Conservation (phyloP, 2,113 vertebrate genomes). For the Amblyopsis rosae region DNA sequence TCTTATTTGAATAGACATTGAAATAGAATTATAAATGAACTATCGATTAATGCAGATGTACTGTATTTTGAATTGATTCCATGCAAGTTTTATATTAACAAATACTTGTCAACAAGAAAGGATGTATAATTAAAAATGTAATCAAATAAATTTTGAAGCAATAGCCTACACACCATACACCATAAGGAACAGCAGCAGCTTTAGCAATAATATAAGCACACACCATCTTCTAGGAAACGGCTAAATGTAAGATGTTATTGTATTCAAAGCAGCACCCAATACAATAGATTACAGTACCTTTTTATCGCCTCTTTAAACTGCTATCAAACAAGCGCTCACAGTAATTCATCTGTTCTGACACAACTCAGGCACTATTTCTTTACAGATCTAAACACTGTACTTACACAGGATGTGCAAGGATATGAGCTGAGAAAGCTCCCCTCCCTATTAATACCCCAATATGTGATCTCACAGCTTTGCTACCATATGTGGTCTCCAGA, state of each 20-base stretch:
- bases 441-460: too few species aligned
- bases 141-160: neutral
- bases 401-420: conserved; percentile 6
- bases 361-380: neutral
- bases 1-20: too few species aligned
- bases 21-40: too few species aligned
- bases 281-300: neutral
- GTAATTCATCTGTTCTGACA: neutral
- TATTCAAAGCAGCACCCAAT: neutral
- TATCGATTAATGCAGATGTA: too few species aligned
- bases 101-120: neutral
- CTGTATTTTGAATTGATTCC: too few species aligned
- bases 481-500: neutral
- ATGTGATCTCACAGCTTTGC: neutral
- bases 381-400: neutral
- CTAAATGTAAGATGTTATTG: neutral
- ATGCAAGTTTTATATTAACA: too few species aligned
- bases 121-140: neutral
- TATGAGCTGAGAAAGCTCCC: neutral
- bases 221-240: neutral
- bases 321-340: neutral
- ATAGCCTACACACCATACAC: neutral
- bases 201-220: neutral
- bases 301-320: neutral
- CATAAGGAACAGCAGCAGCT: neutral